Evolutionary conservation across 2,797 vertebrate genomes (phyloP), one percentile per base, ranked within the genome.

Genomic region (Rhynchonycteris naso): DNA sequence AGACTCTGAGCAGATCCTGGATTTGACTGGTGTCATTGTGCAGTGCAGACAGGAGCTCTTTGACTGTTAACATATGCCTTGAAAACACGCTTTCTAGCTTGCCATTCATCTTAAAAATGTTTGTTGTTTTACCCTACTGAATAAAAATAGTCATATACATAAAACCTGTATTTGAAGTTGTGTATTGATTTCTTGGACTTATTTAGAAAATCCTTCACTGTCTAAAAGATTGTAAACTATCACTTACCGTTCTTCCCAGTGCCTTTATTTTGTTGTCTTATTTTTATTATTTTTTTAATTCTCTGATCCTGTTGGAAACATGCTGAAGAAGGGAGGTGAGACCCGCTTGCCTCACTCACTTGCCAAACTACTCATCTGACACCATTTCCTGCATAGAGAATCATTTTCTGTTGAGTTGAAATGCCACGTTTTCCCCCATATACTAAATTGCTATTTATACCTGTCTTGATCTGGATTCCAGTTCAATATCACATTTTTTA

Each of bases 171-270:
- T 66, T 93, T 72, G 69, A 86, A 82, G 38, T 58, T 78, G 76
- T 92, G 47, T 87, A 58, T 71, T 82, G 78, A 72, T 78, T 72
- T 72, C 90, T 93, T 47, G 59, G 76, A 22, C 50, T 78, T 78
- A 33, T 65, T 90, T 79, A 78, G 63, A 61, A 82, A 82, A 24
- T 52, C 4, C 47, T 63, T 82, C 50, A 35, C 4, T 68, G 50
- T 5, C 21, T 63, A 50, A 56, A 69, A 43, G 21, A 11, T 76
- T 75, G 52, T 75, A 72, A 90, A 71, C 43, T 54, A 85, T 14
- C 61, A 59, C 19, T 59, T 16, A n/a, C 11, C 1, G 65, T 90
- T 93, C 26, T 72, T 63, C 30, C 28, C 15, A 50, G 47, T 65
- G 47, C 7, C 9, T 82, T 86, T 75, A 4, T 79, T 88, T 71